These are phyloP conservation scores for Pentalonia nigronervosa DNA, from an alignment of 1,140 invertebrate genomes.

Conservation along the genomic window DNA sequence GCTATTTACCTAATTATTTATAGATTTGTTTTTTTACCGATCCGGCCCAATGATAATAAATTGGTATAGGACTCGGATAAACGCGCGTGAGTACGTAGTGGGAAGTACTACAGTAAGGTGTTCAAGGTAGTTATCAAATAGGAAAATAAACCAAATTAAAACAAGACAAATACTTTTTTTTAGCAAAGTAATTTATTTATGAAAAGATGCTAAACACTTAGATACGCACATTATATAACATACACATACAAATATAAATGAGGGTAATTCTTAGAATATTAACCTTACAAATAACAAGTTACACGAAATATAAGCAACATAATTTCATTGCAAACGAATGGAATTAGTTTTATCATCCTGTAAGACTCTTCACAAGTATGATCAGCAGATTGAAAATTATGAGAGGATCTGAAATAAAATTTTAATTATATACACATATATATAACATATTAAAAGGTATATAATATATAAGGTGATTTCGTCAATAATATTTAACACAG, in stretches of 20 bases:
- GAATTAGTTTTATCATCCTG: slow-evolving; percentile 69
- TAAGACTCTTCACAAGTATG: slow-evolving; percentile 81
- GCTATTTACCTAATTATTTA: not conserved
- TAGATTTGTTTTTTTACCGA: slow-evolving; percentile 10
- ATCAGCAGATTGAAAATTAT: slow-evolving; percentile 84
- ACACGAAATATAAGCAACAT: not conserved
- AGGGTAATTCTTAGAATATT: not conserved
- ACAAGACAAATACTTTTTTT: not conserved
- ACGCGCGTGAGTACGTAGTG: not conserved
- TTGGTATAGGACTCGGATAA: not conserved
- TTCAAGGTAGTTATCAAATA: not conserved
- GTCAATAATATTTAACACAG: not conserved
- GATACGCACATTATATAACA: not conserved
- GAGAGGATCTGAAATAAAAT: slow-evolving; percentile 63
- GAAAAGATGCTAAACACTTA: not conserved
- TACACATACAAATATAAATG: slow-evolving; percentile 8
- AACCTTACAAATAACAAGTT: not conserved
- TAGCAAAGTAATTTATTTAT: slow-evolving; percentile 19
- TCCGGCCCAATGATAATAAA: slow-evolving; percentile 10
- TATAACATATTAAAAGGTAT: not conserved
- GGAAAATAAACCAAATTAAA: not conserved
- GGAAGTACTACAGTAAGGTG: not conserved
- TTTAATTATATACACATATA: not conserved
- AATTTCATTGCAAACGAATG: not conserved
- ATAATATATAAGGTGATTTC: not conserved